Evolutionary conservation across 1,140 invertebrate genomes (phyloP), one percentile per base, ranked within the genome.

Genomic region (Holcopasites calliopsidis): DNA sequence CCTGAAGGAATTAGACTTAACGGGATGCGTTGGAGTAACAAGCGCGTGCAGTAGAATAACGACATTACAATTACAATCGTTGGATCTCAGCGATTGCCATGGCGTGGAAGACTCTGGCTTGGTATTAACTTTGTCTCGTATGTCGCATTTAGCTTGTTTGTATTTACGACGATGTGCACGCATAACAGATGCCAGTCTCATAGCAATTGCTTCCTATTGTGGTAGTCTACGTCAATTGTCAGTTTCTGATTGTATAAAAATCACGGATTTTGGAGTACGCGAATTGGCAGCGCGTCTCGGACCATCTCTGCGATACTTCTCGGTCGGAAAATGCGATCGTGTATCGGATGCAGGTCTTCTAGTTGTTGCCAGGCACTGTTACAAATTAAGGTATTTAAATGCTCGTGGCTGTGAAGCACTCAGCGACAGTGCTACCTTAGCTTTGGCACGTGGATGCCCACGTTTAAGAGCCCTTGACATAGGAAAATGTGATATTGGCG

Each of bases 401-500:
- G 95, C 96, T 1, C 93, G 97, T 44, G 97, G 97, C 6, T 98
- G 97, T 88, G 97, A 98, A 82, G 97, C 97, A 1, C 94, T 98
- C 1, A 97, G 97, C 35, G 97, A 99, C 87, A 96, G 96, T 85
- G 96, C 96, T 0, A 95, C 97, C 70, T 95, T 96, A 54, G 95
- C 96, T 0, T 90, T 98, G 44, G 96, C 97, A 0, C 92, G 95
- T 52, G 96, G 95, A 18, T 98, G 97, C 88, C 95, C 96, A 0
- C 92, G 97, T 55, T 91, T 98, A 35, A 91, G 97, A 35, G 97
- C 97, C 1, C 90, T 98, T 0, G 97, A 98, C 86, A 94, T 98
- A 49, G 97, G 97, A 8, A 98, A 98, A 87, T 98, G 97, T 92
- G 97, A 98, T 90, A 95, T 98, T 0, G 97, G 96, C 42, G 97